These are phyloP conservation scores for Megaustenia siamemsis DNA, from an alignment of 2,888 invertebrate genomes.

Conservation along the genomic window DNA sequence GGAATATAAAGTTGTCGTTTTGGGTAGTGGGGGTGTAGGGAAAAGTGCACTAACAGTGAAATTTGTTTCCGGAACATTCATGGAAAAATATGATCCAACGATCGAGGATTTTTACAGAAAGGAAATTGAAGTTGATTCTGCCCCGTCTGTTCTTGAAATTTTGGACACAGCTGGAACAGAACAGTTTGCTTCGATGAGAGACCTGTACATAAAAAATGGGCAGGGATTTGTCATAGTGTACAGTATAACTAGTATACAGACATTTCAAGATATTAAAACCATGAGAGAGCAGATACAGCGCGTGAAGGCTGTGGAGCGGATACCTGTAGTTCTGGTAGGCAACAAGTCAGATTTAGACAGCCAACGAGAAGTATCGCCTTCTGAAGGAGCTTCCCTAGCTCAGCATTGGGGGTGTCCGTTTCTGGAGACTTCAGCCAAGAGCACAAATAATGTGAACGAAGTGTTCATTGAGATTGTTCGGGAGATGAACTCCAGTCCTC, in stretches of 20 bases:
- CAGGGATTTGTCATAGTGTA: conserved; percentile 89
- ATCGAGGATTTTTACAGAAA: conserved; percentile 99
- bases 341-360: conserved; percentile 99
- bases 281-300: conserved; percentile 98
- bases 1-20: conserved; percentile 99
- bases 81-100: conserved; percentile 99
- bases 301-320: conserved; percentile 95
- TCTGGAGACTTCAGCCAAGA: conserved; percentile 98
- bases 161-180: conserved; percentile 99
- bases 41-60: conserved; percentile 99
- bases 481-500: conserved; percentile 91
- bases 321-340: conserved; percentile 98
- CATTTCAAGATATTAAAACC: conserved; percentile 98
- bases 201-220: conserved; percentile 99
- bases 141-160: conserved; percentile 99
- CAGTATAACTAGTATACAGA: conserved; percentile 99
- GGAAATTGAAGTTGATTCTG: conserved; percentile 98
- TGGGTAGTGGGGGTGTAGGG: conserved; percentile 99
- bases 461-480: conserved; percentile 99
- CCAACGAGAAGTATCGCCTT: conserved; percentile 94
- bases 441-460: conserved; percentile 97
- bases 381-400: conserved; percentile 93
- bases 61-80: conserved; percentile 99
- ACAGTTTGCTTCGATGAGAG: conserved; percentile 99
- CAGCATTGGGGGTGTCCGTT: conserved; percentile 98